Evolutionary conservation across 2,113 vertebrate species (phyloP).

Genomic region (Tringa solitaria): DNA sequence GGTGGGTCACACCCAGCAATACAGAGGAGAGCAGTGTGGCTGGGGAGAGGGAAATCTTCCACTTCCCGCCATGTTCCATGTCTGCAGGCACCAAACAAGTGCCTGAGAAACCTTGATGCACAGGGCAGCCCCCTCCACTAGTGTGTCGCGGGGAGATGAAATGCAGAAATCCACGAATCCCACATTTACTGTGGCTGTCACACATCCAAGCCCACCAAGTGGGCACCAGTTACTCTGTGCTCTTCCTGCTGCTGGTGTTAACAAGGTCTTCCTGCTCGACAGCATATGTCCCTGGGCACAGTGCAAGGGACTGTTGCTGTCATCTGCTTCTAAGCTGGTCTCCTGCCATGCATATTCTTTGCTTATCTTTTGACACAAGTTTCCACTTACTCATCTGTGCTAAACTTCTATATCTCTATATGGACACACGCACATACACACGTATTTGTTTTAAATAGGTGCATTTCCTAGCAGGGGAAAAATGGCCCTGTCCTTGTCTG

Average conservation of each 20-base stretch:
- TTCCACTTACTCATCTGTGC: not conserved
- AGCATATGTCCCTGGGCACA: rapidly evolving
- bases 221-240: not conserved
- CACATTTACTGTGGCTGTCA: not conserved
- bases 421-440: rapidly evolving
- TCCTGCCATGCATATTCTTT: not conserved
- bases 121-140: not conserved
- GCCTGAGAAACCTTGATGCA: not conserved
- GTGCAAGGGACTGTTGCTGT: not conserved
- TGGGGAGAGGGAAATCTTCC: not conserved
- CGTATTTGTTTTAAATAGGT: not conserved
- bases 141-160: rapidly evolving
- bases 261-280: rapidly evolving
- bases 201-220: not conserved
- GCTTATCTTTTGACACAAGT: not conserved
- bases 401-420: not conserved
- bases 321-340: not conserved
- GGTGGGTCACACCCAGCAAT: not conserved
- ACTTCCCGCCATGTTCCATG: not conserved
- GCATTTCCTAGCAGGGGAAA: not conserved
- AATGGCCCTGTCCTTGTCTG: not conserved
- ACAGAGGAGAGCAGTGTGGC: not conserved
- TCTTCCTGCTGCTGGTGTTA: not conserved
- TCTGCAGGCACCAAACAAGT: not conserved
- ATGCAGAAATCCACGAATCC: not conserved